A percentile compares a stretch with the other conserved stretches of the same genome.
phyloP scores from a whole-genome alignment of 2,113 vertebrate species.

The Myodes glareolus region DNA sequence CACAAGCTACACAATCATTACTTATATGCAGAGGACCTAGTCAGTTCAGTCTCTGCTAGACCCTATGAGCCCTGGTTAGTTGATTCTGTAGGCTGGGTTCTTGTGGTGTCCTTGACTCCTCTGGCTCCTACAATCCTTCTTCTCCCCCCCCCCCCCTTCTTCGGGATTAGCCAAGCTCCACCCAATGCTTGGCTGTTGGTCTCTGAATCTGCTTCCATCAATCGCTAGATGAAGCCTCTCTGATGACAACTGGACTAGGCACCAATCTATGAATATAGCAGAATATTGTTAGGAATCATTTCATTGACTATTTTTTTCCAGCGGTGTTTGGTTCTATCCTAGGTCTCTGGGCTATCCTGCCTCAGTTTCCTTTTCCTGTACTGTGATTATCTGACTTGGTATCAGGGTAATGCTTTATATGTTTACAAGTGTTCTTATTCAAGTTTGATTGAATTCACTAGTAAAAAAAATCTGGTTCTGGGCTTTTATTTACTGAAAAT shows the following conservation, averaged over 20 bases:
- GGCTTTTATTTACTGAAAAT: background rate
- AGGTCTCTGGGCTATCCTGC: background rate
- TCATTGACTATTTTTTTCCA: background rate
- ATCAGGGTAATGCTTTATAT: background rate
- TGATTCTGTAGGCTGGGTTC: background rate
- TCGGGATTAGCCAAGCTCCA: background rate
- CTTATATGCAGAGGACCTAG: background rate
- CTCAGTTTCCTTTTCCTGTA: background rate
- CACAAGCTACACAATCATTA: background rate
- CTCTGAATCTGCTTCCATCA: background rate
- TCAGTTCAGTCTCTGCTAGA: background rate
- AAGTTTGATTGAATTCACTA: background rate
- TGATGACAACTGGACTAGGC: background rate
- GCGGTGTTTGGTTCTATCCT: background rate
- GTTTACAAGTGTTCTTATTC: background rate
- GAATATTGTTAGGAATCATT: background rate
- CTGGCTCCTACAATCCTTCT: background rate
- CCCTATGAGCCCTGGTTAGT: background rate
- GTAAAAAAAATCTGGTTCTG: background rate
- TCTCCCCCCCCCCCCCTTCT: background rate
- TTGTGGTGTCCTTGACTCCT: background rate
- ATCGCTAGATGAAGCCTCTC: background rate
- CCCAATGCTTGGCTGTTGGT: background rate
- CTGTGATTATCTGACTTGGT: background rate
- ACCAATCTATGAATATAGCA: background rate